phyloP scores from a whole-genome alignment of 2,113 vertebrate genomes.

The Himantopus leucocephalus region DNA sequence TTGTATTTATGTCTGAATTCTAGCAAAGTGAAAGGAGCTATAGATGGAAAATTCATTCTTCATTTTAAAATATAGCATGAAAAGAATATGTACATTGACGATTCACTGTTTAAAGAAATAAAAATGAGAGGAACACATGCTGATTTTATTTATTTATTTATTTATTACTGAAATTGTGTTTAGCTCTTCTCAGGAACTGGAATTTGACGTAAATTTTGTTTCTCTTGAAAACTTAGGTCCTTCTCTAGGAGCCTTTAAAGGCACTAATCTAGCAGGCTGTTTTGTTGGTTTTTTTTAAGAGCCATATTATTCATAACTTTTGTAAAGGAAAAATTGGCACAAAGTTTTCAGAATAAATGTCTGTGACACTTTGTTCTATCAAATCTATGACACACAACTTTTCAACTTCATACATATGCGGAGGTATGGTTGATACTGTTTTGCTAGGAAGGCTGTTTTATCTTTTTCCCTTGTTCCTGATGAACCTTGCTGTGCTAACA shows the following conservation, averaged over 20 bases:
- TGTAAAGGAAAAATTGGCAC: not conserved
- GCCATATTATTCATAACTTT: not conserved
- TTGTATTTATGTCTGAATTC: not conserved
- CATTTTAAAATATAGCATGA: not conserved
- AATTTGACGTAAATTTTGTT: not conserved
- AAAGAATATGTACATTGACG: not conserved
- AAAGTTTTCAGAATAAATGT: not conserved
- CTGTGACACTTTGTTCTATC: not conserved
- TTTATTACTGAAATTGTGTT: not conserved
- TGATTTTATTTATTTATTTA: slow-evolving; percentile 9
- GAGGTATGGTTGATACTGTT: not conserved
- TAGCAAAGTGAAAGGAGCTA: not conserved
- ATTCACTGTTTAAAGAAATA: not conserved
- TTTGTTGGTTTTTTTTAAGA: not conserved
- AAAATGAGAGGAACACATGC: not conserved
- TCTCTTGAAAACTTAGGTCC: not conserved
- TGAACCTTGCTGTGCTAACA: not conserved
- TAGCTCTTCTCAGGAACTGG: not conserved
- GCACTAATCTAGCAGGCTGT: not conserved
- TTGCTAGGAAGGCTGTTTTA: not conserved
- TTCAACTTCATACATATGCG: not conserved
- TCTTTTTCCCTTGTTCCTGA: not conserved
- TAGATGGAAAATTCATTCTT: not conserved
- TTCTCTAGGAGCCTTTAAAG: not conserved
- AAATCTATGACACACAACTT: not conserved